Conservation (phyloP, 2,113 vertebrate genomes). For the Phainopepla nitens region DNA sequence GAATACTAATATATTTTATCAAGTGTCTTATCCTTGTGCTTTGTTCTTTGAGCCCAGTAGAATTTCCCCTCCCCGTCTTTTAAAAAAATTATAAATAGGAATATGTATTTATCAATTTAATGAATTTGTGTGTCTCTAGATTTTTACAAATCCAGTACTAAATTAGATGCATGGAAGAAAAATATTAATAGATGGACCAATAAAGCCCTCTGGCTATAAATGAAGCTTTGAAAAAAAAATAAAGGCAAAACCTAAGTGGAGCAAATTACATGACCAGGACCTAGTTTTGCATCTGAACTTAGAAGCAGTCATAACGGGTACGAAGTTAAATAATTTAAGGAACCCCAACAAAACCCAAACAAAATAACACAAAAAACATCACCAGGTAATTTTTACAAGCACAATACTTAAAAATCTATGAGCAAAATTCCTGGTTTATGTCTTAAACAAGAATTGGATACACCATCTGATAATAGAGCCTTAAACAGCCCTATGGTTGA, state of each 20-base stretch:
- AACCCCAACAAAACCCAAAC: too few species aligned
- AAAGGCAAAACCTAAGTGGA: background rate
- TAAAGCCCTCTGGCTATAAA: background rate
- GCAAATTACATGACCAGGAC: background rate
- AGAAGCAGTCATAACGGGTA: background rate
- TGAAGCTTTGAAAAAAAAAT: background rate
- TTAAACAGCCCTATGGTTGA: background rate
- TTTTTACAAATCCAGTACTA: background rate
- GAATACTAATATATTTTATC: background rate
- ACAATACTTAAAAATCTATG: background rate
- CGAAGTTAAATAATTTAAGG: background rate
- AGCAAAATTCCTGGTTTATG: background rate
- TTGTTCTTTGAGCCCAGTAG: background rate
- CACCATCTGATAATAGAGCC: background rate
- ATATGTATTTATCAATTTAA: background rate
- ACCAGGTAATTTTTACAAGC: background rate
- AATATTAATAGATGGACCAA: background rate
- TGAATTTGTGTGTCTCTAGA: background rate
- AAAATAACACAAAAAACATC: background rate
- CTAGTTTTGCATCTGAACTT: background rate
- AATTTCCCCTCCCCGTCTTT: accelerated
- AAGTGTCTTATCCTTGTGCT: background rate
- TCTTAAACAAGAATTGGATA: background rate
- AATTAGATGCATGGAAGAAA: background rate
- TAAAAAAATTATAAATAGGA: background rate